phyloP scores from a whole-genome alignment of 2,797 vertebrate species.

The Numenius phaeopus region DNA sequence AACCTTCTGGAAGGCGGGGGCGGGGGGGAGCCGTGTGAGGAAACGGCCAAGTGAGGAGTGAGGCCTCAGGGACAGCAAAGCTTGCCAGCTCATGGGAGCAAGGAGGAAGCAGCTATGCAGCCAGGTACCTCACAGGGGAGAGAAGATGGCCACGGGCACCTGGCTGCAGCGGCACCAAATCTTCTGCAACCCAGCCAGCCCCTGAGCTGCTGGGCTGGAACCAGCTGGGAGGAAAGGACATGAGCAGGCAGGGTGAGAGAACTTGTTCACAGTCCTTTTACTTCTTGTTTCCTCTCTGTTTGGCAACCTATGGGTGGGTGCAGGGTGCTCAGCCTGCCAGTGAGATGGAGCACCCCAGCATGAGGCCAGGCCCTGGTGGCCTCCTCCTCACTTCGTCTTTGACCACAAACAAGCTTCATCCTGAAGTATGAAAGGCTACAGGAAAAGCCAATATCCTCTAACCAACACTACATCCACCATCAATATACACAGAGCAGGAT shows the following conservation, averaged over 20 bases:
- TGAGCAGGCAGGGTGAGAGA: not conserved
- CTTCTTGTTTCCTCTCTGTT: not conserved
- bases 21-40: not conserved
- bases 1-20: not conserved
- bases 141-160: rapidly evolving
- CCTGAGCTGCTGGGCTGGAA: not conserved
- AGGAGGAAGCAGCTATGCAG: not conserved
- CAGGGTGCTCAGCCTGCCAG: not conserved
- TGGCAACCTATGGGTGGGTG: not conserved
- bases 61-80: not conserved
- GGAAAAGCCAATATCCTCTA: not conserved
- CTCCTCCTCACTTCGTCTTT: not conserved
- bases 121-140: not conserved
- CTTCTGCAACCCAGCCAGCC: not conserved
- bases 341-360: rapidly evolving
- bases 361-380: not conserved
- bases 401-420: not conserved
- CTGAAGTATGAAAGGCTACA: not conserved
- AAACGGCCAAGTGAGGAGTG: not conserved
- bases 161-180: rapidly evolving
- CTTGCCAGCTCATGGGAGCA: not conserved
- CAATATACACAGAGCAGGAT: not conserved
- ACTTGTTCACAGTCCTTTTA: not conserved
- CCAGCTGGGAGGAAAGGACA: not conserved
- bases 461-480: not conserved